phyloP scores from a whole-genome alignment of 2,797 vertebrate genomes.

The Sparus aurata region DNA sequence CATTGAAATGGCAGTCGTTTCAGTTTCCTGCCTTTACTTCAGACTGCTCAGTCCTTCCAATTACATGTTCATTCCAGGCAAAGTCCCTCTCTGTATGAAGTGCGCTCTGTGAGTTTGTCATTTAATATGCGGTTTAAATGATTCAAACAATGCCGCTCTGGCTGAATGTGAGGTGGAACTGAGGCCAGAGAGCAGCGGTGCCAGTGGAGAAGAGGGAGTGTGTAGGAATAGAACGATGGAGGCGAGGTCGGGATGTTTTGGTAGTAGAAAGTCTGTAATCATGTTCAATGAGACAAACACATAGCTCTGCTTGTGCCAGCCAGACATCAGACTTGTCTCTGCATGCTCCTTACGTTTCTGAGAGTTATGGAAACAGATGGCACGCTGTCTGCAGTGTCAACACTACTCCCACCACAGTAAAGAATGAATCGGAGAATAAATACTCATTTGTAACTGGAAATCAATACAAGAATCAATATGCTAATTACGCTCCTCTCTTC shows the following conservation, averaged over 20 bases:
- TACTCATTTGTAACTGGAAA: conserved; percentile 43
- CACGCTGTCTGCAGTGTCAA: conserved; percentile 25
- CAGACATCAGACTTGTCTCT: conserved; percentile 63
- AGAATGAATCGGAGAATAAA: conserved; percentile 45
- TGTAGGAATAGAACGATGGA: conserved; percentile 58
- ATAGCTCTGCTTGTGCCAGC: conserved; percentile 36
- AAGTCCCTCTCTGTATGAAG: not conserved
- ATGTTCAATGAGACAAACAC: conserved; percentile 56
- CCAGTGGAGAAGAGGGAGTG: conserved; percentile 50
- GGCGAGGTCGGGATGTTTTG: conserved; percentile 11
- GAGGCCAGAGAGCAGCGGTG: not conserved
- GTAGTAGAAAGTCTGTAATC: conserved; percentile 68
- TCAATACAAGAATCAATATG: conserved; percentile 69
- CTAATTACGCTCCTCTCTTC: not conserved
- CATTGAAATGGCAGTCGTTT: not conserved
- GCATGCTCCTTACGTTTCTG: conserved; percentile 45
- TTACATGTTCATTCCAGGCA: not conserved
- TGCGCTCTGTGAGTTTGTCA: not conserved
- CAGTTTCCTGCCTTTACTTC: too few species aligned
- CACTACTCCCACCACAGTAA: conserved; percentile 16
- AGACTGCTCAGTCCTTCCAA: not conserved
- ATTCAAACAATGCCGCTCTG: not conserved
- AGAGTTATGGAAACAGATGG: conserved; percentile 51
- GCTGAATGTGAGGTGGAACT: not conserved
- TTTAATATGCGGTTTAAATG: conserved; percentile 2